Conservation (phyloP, 2,888 invertebrate species). For the Timema podura region DNA sequence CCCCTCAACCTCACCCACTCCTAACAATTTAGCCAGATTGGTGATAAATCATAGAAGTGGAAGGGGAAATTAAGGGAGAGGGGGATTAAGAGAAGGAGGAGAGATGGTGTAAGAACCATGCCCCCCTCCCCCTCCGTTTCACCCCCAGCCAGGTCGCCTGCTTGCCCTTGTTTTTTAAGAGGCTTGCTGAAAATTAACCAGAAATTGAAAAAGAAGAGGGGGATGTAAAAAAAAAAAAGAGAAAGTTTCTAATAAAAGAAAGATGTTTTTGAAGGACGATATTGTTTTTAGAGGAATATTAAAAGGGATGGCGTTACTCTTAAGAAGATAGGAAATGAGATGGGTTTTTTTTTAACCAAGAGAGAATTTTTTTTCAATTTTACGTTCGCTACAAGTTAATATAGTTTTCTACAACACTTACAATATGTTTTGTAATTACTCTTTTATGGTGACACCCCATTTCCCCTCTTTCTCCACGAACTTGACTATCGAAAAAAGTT, state of each 20-base stretch:
- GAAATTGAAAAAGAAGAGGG: constrained; percentile 7
- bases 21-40: constrained; percentile 11
- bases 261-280: background rate
- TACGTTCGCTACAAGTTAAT: no score
- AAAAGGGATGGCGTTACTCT: no score
- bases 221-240: background rate
- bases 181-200: constrained; percentile 16
- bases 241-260: constrained; percentile 9
- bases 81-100: background rate
- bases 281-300: background rate
- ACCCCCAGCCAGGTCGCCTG: background rate
- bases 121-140: no score
- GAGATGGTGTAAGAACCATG: background rate
- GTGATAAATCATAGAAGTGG: constrained; percentile 15
- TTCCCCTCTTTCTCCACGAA: no score
- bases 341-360: no score
- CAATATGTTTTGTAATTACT: no score
- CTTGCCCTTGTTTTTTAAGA: constrained; percentile 5
- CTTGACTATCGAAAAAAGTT: no score
- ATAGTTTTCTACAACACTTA: no score
- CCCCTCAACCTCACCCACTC: background rate
- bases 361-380: no score
- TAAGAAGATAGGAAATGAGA: no score
- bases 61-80: background rate
- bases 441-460: no score